Evolutionary conservation across 1,140 invertebrate genomes (phyloP).

Genomic region (Neodiprion fabricii): DNA sequence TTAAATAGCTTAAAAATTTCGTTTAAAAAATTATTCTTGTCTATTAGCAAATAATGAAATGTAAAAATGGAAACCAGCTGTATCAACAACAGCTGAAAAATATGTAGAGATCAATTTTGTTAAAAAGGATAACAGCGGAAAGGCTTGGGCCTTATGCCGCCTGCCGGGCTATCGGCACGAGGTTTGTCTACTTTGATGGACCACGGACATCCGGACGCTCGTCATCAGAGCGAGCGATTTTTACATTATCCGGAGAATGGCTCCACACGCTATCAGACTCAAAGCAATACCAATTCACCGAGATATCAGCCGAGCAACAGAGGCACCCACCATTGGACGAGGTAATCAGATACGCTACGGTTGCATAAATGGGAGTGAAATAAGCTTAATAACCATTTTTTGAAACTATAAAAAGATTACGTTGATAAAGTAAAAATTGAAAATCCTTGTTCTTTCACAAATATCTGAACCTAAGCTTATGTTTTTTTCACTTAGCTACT

Average conservation of each 20-base stretch:
- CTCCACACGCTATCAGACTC: constrained; percentile 47
- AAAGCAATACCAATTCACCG: constrained; percentile 47
- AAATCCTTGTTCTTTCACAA: no score
- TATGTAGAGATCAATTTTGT: no score
- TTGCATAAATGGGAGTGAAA: neutral
- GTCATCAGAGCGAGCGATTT: constrained; percentile 61
- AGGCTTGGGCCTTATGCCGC: constrained; percentile 58
- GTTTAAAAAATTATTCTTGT: no score
- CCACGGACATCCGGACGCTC: constrained; percentile 62
- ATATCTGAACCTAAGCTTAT: no score
- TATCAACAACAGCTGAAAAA: no score
- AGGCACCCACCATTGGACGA: constrained; percentile 46
- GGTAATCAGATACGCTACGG: constrained; percentile 28
- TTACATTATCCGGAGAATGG: constrained; percentile 58
- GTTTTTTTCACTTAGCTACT: neutral
- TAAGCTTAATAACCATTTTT: neutral
- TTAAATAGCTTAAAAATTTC: no score
- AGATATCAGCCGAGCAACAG: constrained; percentile 51
- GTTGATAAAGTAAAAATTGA: neutral
- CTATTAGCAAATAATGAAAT: no score
- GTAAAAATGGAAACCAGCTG: no score
- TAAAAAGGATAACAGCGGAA: constrained; percentile 26
- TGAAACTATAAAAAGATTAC: constrained; percentile 8
- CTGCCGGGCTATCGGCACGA: constrained; percentile 60
- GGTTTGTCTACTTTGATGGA: constrained; percentile 62